phyloP scores from a whole-genome alignment of 1,140 invertebrate genomes.

The Coelopa frigida region DNA sequence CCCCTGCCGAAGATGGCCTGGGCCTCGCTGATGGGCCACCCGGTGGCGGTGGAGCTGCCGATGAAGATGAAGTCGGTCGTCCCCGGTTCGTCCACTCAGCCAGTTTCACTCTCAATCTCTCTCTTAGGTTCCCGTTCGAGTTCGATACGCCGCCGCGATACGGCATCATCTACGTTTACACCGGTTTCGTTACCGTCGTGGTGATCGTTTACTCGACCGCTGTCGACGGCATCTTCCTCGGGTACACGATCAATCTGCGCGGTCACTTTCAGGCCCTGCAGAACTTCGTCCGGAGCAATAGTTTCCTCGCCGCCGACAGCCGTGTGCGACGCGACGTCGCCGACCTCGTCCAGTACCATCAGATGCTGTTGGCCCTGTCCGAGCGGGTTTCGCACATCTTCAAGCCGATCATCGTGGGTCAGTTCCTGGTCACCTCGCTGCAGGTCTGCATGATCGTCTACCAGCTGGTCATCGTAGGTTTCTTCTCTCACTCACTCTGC shows the following conservation, averaged over 20 bases:
- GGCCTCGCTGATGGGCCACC: constrained; percentile 12
- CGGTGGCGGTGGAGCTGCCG: constrained; percentile 22
- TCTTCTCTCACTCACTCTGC: not conserved
- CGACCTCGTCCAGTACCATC: constrained; percentile 21
- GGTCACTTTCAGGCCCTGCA: constrained; percentile 33
- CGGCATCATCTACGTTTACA: constrained; percentile 27
- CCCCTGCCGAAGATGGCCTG: constrained; percentile 25
- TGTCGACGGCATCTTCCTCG: constrained; percentile 33
- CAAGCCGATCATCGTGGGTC: constrained; percentile 32
- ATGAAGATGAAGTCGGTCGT: constrained; percentile 40
- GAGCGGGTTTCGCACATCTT: constrained; percentile 22
- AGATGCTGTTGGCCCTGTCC: constrained; percentile 19
- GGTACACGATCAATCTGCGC: constrained; percentile 35
- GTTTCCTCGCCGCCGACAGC: constrained; percentile 2
- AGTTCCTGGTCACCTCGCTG: constrained; percentile 37
- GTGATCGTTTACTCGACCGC: constrained; percentile 33
- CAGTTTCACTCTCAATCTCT: too few species aligned
- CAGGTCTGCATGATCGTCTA: constrained; percentile 41
- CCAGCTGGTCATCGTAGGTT: constrained; percentile 31
- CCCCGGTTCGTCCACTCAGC: too few species aligned
- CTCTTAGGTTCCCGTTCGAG: constrained; percentile 29
- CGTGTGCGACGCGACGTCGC: constrained; percentile 10
- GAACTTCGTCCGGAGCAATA: constrained; percentile 17
- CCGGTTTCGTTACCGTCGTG: constrained; percentile 21
- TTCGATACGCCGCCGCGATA: constrained; percentile 26